phyloP scores from a whole-genome alignment of 2,113 vertebrate genomes.

The Callithrix jacchus region DNA sequence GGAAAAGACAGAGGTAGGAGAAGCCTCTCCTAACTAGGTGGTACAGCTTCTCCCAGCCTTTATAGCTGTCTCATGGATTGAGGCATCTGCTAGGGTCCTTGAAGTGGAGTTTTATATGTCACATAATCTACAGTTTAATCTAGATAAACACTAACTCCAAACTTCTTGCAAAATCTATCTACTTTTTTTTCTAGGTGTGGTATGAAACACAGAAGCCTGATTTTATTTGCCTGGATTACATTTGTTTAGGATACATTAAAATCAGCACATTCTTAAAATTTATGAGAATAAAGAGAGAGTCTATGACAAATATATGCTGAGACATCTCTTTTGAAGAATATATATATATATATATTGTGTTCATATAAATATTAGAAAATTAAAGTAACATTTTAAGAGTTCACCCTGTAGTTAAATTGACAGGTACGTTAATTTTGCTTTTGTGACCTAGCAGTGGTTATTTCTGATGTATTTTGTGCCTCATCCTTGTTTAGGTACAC shows the following conservation, averaged over 20 bases:
- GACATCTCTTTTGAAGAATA: neutral
- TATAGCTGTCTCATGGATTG: neutral
- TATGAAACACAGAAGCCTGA: neutral
- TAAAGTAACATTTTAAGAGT: neutral
- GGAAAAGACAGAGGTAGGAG: neutral
- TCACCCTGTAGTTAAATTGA: neutral
- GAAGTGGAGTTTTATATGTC: too few relatives aligned
- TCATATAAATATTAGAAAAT: neutral
- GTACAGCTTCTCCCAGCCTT: too few relatives aligned
- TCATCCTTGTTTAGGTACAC: neutral
- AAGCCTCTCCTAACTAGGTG: neutral
- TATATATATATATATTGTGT: neutral
- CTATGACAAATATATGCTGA: neutral
- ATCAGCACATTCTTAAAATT: neutral
- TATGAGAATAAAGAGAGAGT: neutral
- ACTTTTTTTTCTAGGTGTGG: neutral
- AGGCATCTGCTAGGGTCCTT: neutral
- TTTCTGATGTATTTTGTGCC: neutral
- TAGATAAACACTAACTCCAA: neutral
- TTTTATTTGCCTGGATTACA: neutral
- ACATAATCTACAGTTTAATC: neutral
- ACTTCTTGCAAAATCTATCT: neutral
- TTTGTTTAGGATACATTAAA: neutral
- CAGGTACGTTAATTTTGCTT: neutral
- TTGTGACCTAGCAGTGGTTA: neutral